These are phyloP conservation scores for Saxidomus purpurata DNA, from an alignment of 1,140 invertebrate genomes.

Conservation along the genomic window DNA sequence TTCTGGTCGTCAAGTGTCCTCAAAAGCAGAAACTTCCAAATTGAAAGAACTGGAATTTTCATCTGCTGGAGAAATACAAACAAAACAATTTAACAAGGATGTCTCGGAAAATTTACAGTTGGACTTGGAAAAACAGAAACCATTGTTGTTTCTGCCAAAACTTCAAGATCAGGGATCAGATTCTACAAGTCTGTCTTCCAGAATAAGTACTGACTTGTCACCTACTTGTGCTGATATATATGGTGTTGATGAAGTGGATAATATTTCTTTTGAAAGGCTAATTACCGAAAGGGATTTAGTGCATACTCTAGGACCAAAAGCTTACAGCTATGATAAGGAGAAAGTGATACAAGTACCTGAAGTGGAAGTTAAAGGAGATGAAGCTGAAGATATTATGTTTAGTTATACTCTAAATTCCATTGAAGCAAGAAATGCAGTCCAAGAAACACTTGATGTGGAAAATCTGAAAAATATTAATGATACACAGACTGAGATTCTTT, in stretches of 20 bases:
- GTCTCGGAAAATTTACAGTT: not conserved
- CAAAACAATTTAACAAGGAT: not conserved
- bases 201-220: slow-evolving; percentile 13
- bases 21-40: not conserved
- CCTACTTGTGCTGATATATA: slow-evolving; percentile 63
- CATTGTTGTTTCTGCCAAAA: not conserved
- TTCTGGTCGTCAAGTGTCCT: not conserved
- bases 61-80: not conserved
- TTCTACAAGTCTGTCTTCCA: not conserved
- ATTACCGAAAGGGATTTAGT: not conserved
- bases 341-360: not conserved
- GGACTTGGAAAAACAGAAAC: not conserved
- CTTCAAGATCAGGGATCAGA: not conserved
- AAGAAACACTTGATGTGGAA: not conserved
- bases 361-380: not conserved
- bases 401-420: not conserved
- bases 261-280: slow-evolving; percentile 27
- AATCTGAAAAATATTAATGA: not conserved
- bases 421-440: not conserved
- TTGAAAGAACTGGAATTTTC: not conserved
- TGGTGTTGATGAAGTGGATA: slow-evolving; percentile 56
- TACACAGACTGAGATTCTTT: not conserved
- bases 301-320: not conserved
- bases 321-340: not conserved
- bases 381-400: not conserved